Conservation (phyloP, 2,113 vertebrate genomes). For the Choloepus hoffmanni region DNA sequence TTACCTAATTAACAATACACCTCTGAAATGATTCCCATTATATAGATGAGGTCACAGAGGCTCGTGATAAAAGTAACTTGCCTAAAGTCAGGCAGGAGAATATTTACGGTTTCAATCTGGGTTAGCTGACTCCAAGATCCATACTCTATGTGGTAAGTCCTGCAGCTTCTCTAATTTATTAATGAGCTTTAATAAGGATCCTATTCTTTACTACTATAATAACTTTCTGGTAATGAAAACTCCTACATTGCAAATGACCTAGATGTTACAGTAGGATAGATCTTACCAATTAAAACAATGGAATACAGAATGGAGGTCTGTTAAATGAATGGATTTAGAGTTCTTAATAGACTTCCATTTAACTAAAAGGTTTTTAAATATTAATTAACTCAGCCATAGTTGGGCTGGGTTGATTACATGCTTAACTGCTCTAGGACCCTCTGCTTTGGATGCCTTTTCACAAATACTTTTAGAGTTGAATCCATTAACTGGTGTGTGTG, state of each 20-base stretch:
- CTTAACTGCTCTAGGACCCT: neutral
- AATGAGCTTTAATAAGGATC: conserved; percentile 20
- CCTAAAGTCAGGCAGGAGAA: neutral
- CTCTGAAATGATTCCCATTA: conserved; percentile 47
- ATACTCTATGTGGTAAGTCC: neutral
- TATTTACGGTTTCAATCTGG: neutral
- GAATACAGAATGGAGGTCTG: conserved; percentile 18
- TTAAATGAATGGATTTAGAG: conserved; percentile 41
- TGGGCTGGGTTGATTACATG: neutral
- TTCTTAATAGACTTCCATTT: conserved; percentile 46
- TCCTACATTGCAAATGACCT: neutral
- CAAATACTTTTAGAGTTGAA: conserved; percentile 4
- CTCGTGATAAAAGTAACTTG: neutral
- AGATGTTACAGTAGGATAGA: neutral
- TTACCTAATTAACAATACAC: conserved; percentile 18
- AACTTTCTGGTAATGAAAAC: conserved; percentile 1
- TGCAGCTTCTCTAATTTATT: conserved; percentile 11
- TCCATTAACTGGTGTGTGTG: neutral
- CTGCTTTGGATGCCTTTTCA: neutral
- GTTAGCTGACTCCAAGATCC: neutral
- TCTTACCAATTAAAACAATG: conserved; percentile 37
- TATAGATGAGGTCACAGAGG: neutral
- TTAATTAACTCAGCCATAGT: conserved; percentile 41
- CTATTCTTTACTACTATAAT: neutral
- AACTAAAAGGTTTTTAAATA: conserved; percentile 52